Evolutionary conservation across 2,113 vertebrate genomes (phyloP).

Genomic region (Burhinus bistriatus): DNA sequence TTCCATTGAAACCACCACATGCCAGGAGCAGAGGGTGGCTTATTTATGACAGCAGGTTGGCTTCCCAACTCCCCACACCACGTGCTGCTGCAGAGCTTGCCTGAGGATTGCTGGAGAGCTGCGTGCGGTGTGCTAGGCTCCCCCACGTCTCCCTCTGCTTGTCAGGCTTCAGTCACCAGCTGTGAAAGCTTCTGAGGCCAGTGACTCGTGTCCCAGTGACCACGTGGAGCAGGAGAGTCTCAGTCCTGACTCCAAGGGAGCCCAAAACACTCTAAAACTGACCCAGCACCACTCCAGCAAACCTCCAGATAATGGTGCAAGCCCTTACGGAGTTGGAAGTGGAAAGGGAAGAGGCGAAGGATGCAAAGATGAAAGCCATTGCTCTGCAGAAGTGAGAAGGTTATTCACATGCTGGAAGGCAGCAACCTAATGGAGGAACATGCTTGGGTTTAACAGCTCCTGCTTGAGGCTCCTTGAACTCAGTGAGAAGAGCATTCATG

Average conservation of each 20-base stretch:
- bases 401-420: background rate
- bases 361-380: background rate
- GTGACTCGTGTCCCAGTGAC: background rate
- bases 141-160: background rate
- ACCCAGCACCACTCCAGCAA: background rate
- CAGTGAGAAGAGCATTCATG: background rate
- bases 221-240: background rate
- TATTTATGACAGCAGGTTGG: background rate
- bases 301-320: background rate
- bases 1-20: background rate
- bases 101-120: background rate
- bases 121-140: rapidly evolving
- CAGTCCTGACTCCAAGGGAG: background rate
- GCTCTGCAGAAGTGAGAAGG: background rate
- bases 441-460: background rate
- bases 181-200: background rate
- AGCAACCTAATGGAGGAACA: rapidly evolving
- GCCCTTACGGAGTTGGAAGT: background rate
- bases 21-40: background rate
- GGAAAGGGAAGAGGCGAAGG: background rate
- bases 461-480: background rate
- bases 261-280: background rate
- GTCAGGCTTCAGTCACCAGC: background rate
- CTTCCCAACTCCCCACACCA: background rate
- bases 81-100: background rate